Base-by-base conservation (phyloP, 2,113 vertebrate species). In the Bambusicola thoracicus region DNA sequence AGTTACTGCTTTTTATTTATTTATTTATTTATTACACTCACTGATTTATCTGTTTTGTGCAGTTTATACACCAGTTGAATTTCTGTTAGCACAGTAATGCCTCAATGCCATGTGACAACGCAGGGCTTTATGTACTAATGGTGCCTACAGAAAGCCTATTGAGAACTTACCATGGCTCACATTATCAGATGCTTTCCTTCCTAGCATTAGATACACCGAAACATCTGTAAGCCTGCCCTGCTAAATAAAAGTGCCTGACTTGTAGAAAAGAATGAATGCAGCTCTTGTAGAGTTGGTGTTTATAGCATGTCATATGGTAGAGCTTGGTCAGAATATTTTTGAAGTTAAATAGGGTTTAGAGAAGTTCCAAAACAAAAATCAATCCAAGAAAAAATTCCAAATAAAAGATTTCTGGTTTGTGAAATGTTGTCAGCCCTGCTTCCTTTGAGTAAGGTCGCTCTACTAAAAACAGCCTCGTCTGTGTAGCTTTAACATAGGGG, bases 291-390 rank as follows among this genome's bases (percentile, higher is more conserved):
- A 73, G 81, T 76, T 67, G 91, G n/a, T 91, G 86, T 93, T 95
- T 92, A 88, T 58, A 89, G 51, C 49, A 76, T 84, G 86, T 94
- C 95, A 95, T 94, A 94, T 81, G 95, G 95, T 76, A 89, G 84
- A 84, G 62, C 58, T 95, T 90, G 89, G 89, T 93, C 81, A 92
- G 92, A 89, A 82, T 92, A 93, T 92, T 92, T 96, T 85, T 87
- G 81, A 95, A 89, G 89, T 89, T 92, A 92, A 94, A 85, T 58
- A 76, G 58, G 38, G 74, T 92, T 96, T 96, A 84, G 56, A 92
- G 77, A 86, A 65, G 90, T 94, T 96, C 91, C 78, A 96, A 93
- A 95, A 80, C 78, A 96, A 94, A 95, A 95, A 73, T 79, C 36
- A 69, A 85, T 89, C 89, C 89, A 91, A 92, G 67, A 82, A 89